Evolutionary conservation across 2,888 invertebrate species (phyloP).

Genomic region (Drosophila flavopinicola): DNA sequence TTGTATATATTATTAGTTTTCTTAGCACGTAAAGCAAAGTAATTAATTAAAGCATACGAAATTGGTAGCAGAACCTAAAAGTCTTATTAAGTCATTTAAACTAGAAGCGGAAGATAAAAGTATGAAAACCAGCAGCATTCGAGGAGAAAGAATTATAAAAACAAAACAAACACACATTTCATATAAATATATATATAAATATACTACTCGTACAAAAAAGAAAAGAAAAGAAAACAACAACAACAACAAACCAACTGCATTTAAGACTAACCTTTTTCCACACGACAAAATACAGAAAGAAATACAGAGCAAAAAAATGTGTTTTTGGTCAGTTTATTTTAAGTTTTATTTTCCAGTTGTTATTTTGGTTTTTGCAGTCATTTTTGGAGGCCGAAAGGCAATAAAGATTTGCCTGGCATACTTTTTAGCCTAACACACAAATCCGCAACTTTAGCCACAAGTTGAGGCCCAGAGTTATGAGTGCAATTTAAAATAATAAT

Average conservation of each 20-base stretch:
- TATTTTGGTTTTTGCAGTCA: conserved; percentile 7
- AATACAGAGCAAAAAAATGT: conserved; percentile 9
- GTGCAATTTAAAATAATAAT: conserved; percentile 49
- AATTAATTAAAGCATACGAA: conserved; percentile 62
- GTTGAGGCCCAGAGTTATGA: conserved; percentile 51
- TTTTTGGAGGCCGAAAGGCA: conserved; percentile 15
- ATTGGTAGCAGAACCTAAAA: conserved; percentile 67
- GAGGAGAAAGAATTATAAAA: conserved; percentile 15
- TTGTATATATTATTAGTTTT: conserved; percentile 83
- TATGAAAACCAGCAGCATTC: conserved; percentile 41
- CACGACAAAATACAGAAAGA: conserved; percentile 39
- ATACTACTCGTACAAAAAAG: conserved; percentile 44
- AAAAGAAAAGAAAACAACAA: conserved; percentile 17
- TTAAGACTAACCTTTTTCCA: conserved; percentile 64
- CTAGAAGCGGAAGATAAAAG: conserved; percentile 27
- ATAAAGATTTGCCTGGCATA: conserved; percentile 19
- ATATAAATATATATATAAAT: conserved; percentile 36
- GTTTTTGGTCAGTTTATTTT: conserved; percentile 32
- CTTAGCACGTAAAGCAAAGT: conserved; percentile 75
- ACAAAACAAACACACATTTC: conserved; percentile 43
- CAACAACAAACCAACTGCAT: conserved; percentile 66
- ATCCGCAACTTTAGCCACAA: conserved; percentile 23
- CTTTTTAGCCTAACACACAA: conserved; percentile 16
- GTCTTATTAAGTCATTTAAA: conserved; percentile 75
- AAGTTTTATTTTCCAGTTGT: neutral